phyloP scores from a whole-genome alignment of 2,113 vertebrate species.

The Tichodroma muraria region DNA sequence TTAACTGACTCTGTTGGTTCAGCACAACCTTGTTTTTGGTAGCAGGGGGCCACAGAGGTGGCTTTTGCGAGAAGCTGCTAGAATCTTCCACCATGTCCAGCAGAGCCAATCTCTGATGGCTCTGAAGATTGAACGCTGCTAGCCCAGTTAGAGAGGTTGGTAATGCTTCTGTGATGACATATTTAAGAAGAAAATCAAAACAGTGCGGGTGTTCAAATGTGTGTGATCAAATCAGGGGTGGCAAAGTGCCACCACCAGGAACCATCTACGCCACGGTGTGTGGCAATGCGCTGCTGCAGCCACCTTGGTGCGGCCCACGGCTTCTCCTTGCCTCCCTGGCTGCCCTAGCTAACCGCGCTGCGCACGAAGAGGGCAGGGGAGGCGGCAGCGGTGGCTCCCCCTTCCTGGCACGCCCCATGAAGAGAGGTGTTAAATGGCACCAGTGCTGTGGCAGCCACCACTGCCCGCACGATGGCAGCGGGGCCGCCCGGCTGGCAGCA shows the following conservation, averaged over 20 bases:
- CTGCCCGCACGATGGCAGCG: not conserved
- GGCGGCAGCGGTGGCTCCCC: no score
- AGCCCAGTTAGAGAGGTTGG: not conserved
- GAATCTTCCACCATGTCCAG: not conserved
- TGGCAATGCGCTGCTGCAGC: accelerated
- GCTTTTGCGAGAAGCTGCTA: not conserved
- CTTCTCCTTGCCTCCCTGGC: not conserved
- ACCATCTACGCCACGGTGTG: accelerated
- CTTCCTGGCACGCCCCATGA: accelerated
- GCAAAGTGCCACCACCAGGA: not conserved
- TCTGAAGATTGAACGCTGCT: not conserved
- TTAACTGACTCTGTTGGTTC: not conserved
- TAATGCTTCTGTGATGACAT: not conserved
- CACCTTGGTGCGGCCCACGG: accelerated
- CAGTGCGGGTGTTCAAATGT: no score
- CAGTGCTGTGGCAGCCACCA: accelerated
- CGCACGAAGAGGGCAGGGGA: not conserved
- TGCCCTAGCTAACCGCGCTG: accelerated
- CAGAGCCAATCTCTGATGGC: not conserved
- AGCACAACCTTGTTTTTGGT: not conserved
- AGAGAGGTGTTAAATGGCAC: not conserved
- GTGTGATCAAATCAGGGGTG: no score
- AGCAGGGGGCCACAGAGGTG: not conserved
- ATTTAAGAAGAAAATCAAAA: not conserved
- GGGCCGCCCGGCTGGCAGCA: not conserved